These are phyloP conservation scores for Dicrostonyx torquatus DNA, from an alignment of 2,797 vertebrate species.

Conservation along the genomic window DNA sequence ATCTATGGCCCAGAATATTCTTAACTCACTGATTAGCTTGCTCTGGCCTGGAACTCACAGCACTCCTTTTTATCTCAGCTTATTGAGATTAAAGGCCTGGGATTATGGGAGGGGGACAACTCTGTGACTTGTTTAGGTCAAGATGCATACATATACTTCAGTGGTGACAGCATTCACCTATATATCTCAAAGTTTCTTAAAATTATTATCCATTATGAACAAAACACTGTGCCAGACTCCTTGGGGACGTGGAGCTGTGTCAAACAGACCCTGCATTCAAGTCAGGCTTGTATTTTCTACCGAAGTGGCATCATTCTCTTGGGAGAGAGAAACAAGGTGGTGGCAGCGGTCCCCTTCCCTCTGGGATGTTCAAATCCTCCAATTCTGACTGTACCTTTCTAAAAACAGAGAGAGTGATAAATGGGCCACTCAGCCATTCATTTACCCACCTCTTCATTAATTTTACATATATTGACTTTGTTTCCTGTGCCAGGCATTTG, in stretches of 20 bases:
- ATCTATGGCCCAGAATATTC: neutral
- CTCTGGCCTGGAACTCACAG: neutral
- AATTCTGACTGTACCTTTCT: neutral
- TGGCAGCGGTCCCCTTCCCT: neutral
- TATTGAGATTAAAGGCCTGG: neutral
- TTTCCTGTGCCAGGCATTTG: neutral
- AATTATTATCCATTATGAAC: neutral
- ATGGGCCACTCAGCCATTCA: neutral
- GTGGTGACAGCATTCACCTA: neutral
- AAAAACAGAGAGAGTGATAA: slow-evolving; percentile 5
- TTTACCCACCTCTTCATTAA: neutral
- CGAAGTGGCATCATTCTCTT: rapidly evolving
- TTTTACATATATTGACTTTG: neutral
- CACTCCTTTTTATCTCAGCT: neutral
- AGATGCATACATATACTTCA: neutral
- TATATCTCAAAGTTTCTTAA: neutral
- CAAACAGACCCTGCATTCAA: neutral
- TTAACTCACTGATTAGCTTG: neutral
- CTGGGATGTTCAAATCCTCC: neutral
- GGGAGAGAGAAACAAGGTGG: neutral
- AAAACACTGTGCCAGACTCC: neutral
- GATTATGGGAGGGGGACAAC: too few relatives aligned
- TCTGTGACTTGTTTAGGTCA: neutral
- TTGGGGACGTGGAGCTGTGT: neutral
- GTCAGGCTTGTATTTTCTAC: neutral